These are phyloP conservation scores for Halotydeus destructor DNA, from an alignment of 1,140 invertebrate species.

Conservation along the genomic window DNA sequence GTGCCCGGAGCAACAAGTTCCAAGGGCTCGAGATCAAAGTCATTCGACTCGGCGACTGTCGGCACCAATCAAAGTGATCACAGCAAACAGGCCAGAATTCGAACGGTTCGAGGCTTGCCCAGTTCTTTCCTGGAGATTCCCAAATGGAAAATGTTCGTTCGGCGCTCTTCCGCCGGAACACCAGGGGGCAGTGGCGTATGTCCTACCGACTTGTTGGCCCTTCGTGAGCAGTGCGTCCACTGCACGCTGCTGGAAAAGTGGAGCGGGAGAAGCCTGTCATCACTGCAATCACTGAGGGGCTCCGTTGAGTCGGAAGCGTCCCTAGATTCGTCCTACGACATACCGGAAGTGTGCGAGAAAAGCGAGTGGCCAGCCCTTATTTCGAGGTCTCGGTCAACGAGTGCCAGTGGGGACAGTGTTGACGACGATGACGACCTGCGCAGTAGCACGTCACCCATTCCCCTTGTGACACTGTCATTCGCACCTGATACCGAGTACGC, in stretches of 20 bases:
- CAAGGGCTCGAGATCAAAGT: neutral
- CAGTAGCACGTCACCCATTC: neutral
- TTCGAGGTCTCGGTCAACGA: neutral
- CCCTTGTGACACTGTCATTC: neutral
- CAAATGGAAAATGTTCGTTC: slow-evolving; percentile 13
- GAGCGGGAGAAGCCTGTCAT: slow-evolving; percentile 3
- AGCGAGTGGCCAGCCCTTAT: slow-evolving; percentile 10
- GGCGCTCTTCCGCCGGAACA: slow-evolving; percentile 11
- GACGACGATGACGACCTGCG: neutral
- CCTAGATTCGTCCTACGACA: no score
- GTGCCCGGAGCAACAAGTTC: no score
- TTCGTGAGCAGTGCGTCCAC: slow-evolving; percentile 31
- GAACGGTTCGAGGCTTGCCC: no score
- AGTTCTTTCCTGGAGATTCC: slow-evolving; percentile 20
- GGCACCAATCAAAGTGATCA: neutral
- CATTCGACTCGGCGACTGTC: neutral
- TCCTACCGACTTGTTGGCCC: slow-evolving; percentile 17
- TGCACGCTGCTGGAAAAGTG: slow-evolving; percentile 18
- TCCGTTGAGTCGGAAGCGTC: slow-evolving; percentile 11
- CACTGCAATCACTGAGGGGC: slow-evolving; percentile 7
- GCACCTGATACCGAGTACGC: slow-evolving; percentile 20
- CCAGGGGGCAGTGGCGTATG: neutral
- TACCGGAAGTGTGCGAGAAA: slow-evolving; percentile 13
- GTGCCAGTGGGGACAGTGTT: neutral
- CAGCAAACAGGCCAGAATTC: neutral